Percentiles rank a stretch among this genome's conserved stretches.
Evolutionary conservation across 2,888 invertebrate genomes (phyloP).

Genomic region (Aleiodes leptofemur): DNA sequence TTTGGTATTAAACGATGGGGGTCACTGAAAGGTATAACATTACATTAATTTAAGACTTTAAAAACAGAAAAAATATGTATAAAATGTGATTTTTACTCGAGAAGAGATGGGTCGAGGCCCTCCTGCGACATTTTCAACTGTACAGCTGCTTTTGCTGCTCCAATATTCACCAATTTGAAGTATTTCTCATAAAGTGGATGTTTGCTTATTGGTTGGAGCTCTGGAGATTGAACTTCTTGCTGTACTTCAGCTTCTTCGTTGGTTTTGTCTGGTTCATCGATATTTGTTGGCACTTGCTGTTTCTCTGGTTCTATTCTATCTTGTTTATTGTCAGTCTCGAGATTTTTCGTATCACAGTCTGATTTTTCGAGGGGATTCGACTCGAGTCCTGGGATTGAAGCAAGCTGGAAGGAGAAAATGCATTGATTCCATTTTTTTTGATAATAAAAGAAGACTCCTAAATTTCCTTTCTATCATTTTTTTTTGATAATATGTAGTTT

Average conservation of each 20-base stretch:
- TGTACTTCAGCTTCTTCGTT: conserved; percentile 51
- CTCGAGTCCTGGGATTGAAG: conserved; percentile 78
- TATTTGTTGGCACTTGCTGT: conserved; percentile 44
- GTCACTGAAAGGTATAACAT: conserved; percentile 59
- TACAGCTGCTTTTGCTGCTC: conserved; percentile 89
- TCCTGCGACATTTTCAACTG: conserved; percentile 89
- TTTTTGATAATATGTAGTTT: too few relatives aligned
- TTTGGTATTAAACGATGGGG: conserved; percentile 63
- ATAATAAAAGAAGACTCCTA: not conserved
- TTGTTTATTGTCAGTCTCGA: conserved; percentile 45
- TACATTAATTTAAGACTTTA: conserved; percentile 5
- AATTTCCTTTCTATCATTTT: too few relatives aligned
- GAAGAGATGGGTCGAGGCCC: conserved; percentile 85
- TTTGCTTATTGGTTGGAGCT: conserved; percentile 67
- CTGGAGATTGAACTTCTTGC: conserved; percentile 37
- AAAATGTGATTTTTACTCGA: conserved; percentile 78
- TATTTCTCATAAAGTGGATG: conserved; percentile 85
- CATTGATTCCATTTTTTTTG: not conserved
- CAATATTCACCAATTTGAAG: conserved; percentile 93
- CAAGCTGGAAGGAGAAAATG: conserved; percentile 72
- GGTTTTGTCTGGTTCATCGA: conserved; percentile 62
- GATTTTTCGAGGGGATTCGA: conserved; percentile 51
- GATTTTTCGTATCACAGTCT: conserved; percentile 41
- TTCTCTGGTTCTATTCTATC: conserved; percentile 53
- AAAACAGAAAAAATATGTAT: not conserved